phyloP scores from a whole-genome alignment of 2,797 vertebrate genomes.

The Tangara arthus region DNA sequence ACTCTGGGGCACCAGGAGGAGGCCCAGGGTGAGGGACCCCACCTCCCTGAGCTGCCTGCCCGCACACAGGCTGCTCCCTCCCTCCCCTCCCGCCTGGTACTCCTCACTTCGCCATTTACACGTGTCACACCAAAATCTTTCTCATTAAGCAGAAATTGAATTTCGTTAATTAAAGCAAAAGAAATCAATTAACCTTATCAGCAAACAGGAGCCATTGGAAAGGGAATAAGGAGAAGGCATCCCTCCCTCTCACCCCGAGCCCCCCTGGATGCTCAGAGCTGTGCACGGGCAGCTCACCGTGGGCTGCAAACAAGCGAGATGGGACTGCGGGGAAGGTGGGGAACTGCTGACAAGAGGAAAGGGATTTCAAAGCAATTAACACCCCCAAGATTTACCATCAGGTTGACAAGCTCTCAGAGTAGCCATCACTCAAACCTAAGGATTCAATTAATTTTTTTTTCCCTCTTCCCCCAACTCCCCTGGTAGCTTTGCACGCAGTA shows the following conservation, averaged over 20 bases:
- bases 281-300: background rate
- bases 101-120: slow-evolving; percentile 61
- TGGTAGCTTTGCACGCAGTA: background rate
- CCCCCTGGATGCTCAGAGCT: background rate
- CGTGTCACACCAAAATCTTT: slow-evolving; percentile 60
- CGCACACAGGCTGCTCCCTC: background rate
- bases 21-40: background rate
- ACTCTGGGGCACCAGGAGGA: background rate
- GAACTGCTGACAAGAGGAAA: background rate
- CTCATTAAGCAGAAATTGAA: slow-evolving; percentile 76
- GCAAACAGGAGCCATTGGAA: slow-evolving; percentile 66
- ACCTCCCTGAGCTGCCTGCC: background rate
- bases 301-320: background rate
- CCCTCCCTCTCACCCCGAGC: background rate
- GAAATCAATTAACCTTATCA: slow-evolving; percentile 80
- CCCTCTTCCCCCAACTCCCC: background rate
- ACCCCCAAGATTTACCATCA: slow-evolving; percentile 40
- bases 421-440: slow-evolving; percentile 58
- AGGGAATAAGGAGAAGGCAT: slow-evolving; percentile 43
- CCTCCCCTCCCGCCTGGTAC: background rate
- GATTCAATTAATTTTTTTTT: slow-evolving; percentile 57
- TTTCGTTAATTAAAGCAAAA: slow-evolving; percentile 79
- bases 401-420: slow-evolving; percentile 45
- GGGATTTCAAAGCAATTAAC: slow-evolving; percentile 41
- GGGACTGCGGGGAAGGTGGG: background rate